These are phyloP conservation scores for Columba janthina DNA, from an alignment of 2,113 vertebrate genomes.

Conservation along the genomic window DNA sequence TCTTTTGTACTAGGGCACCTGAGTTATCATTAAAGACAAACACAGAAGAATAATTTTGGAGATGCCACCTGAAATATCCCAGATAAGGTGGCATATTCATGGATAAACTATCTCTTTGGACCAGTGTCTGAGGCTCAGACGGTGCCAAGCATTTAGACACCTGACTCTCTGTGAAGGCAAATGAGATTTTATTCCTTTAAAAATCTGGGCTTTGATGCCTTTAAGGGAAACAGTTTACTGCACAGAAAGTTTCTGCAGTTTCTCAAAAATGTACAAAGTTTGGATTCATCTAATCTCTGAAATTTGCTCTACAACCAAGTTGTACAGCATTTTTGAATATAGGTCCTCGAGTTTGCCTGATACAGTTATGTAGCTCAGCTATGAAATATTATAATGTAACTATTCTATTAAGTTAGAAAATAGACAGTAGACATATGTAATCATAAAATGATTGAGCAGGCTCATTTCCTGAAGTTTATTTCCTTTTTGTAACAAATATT, in stretches of 20 bases:
- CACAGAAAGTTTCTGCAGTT: neutral
- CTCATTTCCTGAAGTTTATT: conserved; percentile 69
- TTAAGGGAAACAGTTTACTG: neutral
- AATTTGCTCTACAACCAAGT: neutral
- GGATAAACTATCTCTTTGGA: neutral
- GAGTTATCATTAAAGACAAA: neutral
- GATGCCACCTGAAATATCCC: neutral
- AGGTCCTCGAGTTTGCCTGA: neutral
- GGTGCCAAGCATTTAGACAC: neutral
- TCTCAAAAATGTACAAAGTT: neutral
- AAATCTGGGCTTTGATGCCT: neutral
- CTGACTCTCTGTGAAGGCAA: neutral
- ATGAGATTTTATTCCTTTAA: neutral
- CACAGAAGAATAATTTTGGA: neutral
- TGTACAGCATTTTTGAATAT: neutral
- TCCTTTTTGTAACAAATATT: conserved; percentile 77
- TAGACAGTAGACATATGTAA: conserved; percentile 53
- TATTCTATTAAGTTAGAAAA: conserved; percentile 9
- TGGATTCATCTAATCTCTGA: neutral
- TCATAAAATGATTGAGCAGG: conserved; percentile 62
- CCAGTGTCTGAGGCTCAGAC: neutral
- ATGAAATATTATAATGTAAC: neutral
- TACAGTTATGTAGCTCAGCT: neutral
- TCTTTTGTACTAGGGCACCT: neutral
- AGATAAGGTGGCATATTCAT: neutral